phyloP scores from a whole-genome alignment of 2,113 vertebrate species.

The Tenrec ecaudatus region DNA sequence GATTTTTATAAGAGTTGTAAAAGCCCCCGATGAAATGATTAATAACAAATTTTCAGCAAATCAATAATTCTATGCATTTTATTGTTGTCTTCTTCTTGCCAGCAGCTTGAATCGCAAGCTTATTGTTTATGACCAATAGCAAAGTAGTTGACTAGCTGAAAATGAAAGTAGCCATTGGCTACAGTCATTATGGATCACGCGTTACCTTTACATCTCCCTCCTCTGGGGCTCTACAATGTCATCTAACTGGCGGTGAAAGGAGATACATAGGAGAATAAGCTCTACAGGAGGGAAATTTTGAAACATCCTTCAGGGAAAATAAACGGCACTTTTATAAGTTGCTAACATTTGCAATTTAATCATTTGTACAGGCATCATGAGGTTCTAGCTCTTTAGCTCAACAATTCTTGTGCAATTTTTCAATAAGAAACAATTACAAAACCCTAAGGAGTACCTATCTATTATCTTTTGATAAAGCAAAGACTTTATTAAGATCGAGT shows the following conservation, averaged over 20 bases:
- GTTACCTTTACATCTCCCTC: too few relatives aligned
- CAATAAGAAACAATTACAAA: slow-evolving; percentile 51
- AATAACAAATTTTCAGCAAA: too few relatives aligned
- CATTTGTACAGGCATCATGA: slow-evolving; percentile 32
- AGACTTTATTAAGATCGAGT: slow-evolving; percentile 15
- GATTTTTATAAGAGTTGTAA: too few relatives aligned
- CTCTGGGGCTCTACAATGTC: too few relatives aligned
- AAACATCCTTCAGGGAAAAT: slow-evolving; percentile 41
- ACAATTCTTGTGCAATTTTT: slow-evolving; percentile 52
- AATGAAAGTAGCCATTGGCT: background rate
- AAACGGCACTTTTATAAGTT: slow-evolving; percentile 35
- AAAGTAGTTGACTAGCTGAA: background rate
- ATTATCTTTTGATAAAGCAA: slow-evolving; percentile 55
- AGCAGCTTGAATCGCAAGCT: background rate
- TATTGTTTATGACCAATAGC: background rate
- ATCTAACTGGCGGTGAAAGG: background rate
- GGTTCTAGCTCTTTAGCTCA: slow-evolving; percentile 27
- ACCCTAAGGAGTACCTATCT: slow-evolving; percentile 6
- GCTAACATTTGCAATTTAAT: slow-evolving; percentile 36
- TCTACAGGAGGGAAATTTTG: background rate
- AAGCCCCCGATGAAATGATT: too few relatives aligned
- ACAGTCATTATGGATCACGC: background rate
- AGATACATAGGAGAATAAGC: background rate
- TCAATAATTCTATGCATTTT: background rate
- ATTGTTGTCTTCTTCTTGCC: background rate